Base-by-base conservation (phyloP, 1,140 invertebrate species). In the honey bee (Apis mellifera) region DNA sequence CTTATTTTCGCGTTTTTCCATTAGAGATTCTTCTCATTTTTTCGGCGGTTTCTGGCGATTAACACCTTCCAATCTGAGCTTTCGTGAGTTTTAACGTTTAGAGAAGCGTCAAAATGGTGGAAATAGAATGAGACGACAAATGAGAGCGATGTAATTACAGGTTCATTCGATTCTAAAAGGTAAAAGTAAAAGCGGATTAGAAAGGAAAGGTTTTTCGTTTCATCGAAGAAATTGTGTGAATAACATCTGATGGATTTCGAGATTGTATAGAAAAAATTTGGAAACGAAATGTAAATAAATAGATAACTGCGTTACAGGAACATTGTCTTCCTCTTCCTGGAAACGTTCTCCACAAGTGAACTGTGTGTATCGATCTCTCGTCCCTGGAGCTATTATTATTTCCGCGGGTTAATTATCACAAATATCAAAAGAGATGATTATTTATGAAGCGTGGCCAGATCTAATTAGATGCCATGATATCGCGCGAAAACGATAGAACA, bases 381-480 rank as follows among this genome's bases (percentile, higher is more conserved):
- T 17, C 12, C 12, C 13, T 11, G 21, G 11, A 15, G 19, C 12
- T 66, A 52, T 76, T 66, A 52, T 76, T 42, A 32, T 54, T n/a
- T 26, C 2, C 17, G 21, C 23, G 52, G 7, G 12, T 71, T 42
- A n/a, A 19, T 55, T 73, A n/a, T 48, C 32, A 19, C 13, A 26
- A 75, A 32, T 52, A 70, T 78, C 32, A 78, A 60, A 70, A 60
- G 11, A 12, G 50, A 9, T 52, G 23, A 50, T 78, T n/a, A 62
- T 79, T 52, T 21, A 72, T 52, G 55, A 19, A 23, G 15, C 9
- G 1, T 9, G 42, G 1, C 8, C 23, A 7, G 48, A 23, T 52
- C 21, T 62, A 60, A 72, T 72, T 79, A 72, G n/a, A 59, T 71
- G 52, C 19, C 15, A 21, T 3, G 32, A 13, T 77, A 69, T 52